phyloP scores from a whole-genome alignment of 2,797 vertebrate genomes.

The Melanotaenia boesemani region DNA sequence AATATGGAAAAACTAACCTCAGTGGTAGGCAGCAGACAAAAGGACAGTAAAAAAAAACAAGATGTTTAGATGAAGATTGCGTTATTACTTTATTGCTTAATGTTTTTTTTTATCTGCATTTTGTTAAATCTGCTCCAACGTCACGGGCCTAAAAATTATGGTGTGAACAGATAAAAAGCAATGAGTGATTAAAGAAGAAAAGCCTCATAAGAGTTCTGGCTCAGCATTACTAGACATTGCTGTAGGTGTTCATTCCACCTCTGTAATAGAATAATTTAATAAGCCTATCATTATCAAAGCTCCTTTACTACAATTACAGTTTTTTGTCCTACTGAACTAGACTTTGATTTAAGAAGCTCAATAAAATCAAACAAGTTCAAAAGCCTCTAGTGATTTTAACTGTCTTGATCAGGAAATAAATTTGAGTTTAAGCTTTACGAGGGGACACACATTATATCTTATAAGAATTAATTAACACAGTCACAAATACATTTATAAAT shows the following conservation, averaged over 20 bases:
- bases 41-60: slow-evolving; percentile 27
- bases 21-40: slow-evolving; percentile 18
- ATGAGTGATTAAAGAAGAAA: not conserved
- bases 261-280: slow-evolving; percentile 15
- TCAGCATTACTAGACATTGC: not conserved
- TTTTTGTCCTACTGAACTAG: slow-evolving; percentile 4
- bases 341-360: slow-evolving; percentile 20
- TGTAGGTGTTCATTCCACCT: slow-evolving; percentile 12
- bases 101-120: slow-evolving; percentile 11
- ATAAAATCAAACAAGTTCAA: not conserved
- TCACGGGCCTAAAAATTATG: not conserved
- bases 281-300: slow-evolving; percentile 5
- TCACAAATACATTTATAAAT: not conserved
- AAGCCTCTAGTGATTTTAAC: not conserved
- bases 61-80: slow-evolving; percentile 7
- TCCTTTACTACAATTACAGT: slow-evolving; percentile 12
- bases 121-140: slow-evolving; percentile 18
- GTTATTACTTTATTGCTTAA: slow-evolving; percentile 15
- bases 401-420: not conserved
- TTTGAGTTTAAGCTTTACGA: not conserved
- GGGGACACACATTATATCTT: not conserved
- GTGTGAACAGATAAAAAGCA: slow-evolving; percentile 23
- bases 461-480: not conserved
- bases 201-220: not conserved
- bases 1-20: slow-evolving; percentile 15